Evolutionary conservation across 2,797 vertebrate genomes (phyloP).

Genomic region (Ptychadena robeensis): DNA sequence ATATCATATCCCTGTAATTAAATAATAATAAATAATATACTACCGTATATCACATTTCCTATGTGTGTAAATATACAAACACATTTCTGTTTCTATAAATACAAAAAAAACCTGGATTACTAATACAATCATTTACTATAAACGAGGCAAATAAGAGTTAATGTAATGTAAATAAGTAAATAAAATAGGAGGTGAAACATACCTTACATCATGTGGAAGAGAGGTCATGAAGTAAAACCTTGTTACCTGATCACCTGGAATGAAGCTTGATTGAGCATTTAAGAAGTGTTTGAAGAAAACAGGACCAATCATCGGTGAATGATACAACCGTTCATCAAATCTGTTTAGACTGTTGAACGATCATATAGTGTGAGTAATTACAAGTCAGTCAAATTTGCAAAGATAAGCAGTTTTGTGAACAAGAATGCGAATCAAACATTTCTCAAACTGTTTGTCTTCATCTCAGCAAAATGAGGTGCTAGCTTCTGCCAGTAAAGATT

Average conservation of each 20-base stretch:
- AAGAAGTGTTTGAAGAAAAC: slow-evolving; percentile 39
- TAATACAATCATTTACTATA: background rate
- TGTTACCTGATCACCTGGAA: background rate
- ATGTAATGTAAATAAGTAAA: background rate
- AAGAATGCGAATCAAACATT: slow-evolving; percentile 35
- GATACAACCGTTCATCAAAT: slow-evolving; percentile 38
- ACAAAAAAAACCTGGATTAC: background rate
- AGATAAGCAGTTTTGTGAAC: slow-evolving; percentile 7
- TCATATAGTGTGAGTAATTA: slow-evolving; percentile 52
- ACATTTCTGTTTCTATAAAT: no score
- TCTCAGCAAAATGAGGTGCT: slow-evolving; percentile 31
- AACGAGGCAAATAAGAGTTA: background rate
- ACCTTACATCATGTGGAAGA: slow-evolving; percentile 19
- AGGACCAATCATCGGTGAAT: slow-evolving; percentile 39
- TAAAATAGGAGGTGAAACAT: background rate
- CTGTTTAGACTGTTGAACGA: slow-evolving; percentile 13
- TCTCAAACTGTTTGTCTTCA: slow-evolving; percentile 10
- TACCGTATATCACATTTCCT: no score
- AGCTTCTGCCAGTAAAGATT: background rate
- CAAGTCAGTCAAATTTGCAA: slow-evolving; percentile 46
- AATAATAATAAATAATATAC: no score
- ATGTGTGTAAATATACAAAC: no score
- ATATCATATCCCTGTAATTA: background rate
- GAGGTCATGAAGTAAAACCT: slow-evolving; percentile 3
- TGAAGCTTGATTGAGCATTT: slow-evolving; percentile 28